These are phyloP conservation scores for Gnatocerus cornutus DNA, from an alignment of 2,888 invertebrate genomes.

Conservation along the genomic window DNA sequence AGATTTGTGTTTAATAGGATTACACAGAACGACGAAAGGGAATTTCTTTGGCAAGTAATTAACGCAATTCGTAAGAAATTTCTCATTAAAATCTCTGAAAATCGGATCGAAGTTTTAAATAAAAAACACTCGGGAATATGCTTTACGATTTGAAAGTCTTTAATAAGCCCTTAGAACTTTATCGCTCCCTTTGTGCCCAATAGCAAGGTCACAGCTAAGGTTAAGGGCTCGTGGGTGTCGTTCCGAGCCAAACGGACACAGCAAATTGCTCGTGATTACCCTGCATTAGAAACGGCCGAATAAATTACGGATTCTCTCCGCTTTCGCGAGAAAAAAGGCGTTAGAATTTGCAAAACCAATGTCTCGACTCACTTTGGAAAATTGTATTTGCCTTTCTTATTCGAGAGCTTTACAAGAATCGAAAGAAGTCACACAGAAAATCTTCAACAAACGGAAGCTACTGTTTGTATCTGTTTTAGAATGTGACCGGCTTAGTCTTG, in stretches of 20 bases:
- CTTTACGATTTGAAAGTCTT: conserved; percentile 6
- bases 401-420: conserved; percentile 54
- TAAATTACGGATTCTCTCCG: conserved; percentile 35
- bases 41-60: conserved; percentile 7
- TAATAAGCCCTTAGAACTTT: conserved; percentile 40
- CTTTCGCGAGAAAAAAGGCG: conserved; percentile 10
- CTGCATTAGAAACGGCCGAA: conserved; percentile 53
- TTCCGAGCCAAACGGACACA: conserved; percentile 50
- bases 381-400: conserved; percentile 71
- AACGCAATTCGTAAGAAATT: neutral
- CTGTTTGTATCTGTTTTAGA: conserved; percentile 62
- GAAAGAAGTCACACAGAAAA: conserved; percentile 58
- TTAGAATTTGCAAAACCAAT: conserved; percentile 60
- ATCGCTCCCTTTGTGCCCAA: conserved; percentile 39
- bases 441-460: conserved; percentile 56
- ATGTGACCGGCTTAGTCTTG: conserved; percentile 28
- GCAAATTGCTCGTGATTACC: conserved; percentile 68
- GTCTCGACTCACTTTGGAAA: conserved; percentile 65
- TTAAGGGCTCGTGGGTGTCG: conserved; percentile 46
- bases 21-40: conserved; percentile 2
- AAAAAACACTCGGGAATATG: conserved; percentile 1
- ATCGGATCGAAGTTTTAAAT: neutral
- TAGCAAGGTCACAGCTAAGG: conserved; percentile 24
- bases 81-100: conserved; percentile 4
- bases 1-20: conserved; percentile 19